A percentile compares a stretch with the other conserved stretches of the same genome.
Evolutionary conservation across 2,797 vertebrate genomes (phyloP).

Genomic region (Rhabdomys pumilio): DNA sequence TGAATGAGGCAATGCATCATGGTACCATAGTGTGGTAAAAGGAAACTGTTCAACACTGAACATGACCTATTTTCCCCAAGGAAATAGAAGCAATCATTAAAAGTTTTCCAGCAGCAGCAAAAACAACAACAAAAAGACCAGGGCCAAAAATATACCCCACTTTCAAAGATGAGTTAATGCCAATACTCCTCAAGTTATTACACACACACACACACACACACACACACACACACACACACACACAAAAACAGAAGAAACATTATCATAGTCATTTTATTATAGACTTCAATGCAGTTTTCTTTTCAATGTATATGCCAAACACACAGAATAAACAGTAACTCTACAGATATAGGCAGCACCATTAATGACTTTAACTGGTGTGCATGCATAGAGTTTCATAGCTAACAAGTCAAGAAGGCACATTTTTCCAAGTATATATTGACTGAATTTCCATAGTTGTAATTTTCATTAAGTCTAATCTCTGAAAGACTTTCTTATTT

Average conservation of each 20-base stretch:
- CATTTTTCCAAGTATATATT: background rate
- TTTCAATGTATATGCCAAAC: background rate
- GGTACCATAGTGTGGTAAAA: too few species aligned
- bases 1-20: too few species aligned
- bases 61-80: too few species aligned
- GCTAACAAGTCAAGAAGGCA: background rate
- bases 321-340: background rate
- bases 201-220: too few species aligned
- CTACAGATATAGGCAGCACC: background rate
- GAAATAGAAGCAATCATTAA: background rate
- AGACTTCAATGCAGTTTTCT: background rate
- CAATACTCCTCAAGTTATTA: background rate
- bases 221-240: too few species aligned
- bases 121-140: background rate
- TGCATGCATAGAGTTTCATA: background rate
- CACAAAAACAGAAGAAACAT: background rate
- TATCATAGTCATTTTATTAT: background rate
- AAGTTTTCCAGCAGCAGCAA: background rate
- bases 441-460: background rate
- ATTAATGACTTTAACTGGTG: background rate
- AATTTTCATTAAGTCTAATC: background rate
- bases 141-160: background rate
- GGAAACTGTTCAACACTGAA: background rate
- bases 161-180: background rate
- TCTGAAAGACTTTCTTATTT: background rate